These are phyloP conservation scores for Isotomurus palustris DNA, from an alignment of 2,888 invertebrate genomes.

Conservation along the genomic window DNA sequence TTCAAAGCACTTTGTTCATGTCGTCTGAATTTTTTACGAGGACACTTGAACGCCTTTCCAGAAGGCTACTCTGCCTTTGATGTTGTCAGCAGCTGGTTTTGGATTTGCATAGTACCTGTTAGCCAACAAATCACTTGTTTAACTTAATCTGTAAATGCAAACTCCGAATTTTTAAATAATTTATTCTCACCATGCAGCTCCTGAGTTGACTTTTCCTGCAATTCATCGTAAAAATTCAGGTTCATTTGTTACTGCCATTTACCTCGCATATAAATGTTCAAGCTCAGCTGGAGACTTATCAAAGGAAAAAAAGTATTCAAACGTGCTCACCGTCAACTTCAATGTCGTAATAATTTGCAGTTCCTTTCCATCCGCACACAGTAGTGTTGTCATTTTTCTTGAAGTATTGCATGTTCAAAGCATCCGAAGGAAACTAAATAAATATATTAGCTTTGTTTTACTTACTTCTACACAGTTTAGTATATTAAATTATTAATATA, in stretches of 20 bases:
- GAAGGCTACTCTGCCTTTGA: conserved; percentile 6
- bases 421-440: conserved; percentile 10
- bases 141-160: not conserved
- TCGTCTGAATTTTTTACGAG: not conserved
- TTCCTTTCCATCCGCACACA: conserved; percentile 8
- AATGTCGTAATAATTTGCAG: conserved; percentile 7
- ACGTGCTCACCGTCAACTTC: conserved; percentile 1
- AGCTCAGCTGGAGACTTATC: no score
- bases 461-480: no score
- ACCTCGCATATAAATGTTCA: no score
- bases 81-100: conserved; percentile 7
- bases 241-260: no score
- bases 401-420: conserved; percentile 6
- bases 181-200: conserved; percentile 7
- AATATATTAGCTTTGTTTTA: no score
- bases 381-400: conserved; percentile 1
- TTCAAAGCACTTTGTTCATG: not conserved
- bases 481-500: no score
- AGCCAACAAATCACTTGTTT: not conserved
- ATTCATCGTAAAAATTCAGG: not conserved
- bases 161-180: not conserved
- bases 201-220: conserved; percentile 11
- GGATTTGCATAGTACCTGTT: conserved; percentile 8
- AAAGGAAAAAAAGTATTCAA: no score
- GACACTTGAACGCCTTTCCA: conserved; percentile 9